A percentile compares a stretch with the other conserved stretches of the same genome.
Conservation (phyloP, 1,140 invertebrate species). For the Zaprionus inermis region DNA sequence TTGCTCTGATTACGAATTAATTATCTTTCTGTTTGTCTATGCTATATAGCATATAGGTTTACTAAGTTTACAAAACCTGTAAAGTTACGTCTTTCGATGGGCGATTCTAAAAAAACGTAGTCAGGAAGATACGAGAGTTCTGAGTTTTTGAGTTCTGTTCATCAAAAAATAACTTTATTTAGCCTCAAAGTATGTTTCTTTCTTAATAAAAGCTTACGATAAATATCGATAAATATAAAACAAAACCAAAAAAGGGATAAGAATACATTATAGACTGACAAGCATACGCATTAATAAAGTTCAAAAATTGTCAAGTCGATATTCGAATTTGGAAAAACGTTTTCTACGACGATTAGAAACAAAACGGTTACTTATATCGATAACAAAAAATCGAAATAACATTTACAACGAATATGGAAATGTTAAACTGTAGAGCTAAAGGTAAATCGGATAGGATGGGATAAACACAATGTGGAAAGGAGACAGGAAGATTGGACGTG, state of each 20-base stretch:
- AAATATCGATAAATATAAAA: background rate
- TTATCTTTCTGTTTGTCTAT: background rate
- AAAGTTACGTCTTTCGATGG: too few species aligned
- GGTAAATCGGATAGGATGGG: background rate
- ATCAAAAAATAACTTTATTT: too few species aligned
- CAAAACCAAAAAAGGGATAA: background rate
- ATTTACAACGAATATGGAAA: background rate
- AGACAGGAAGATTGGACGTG: background rate
- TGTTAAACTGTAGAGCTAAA: background rate
- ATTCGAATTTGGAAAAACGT: constrained; percentile 1
- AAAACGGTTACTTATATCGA: background rate
- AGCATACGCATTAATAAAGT: constrained; percentile 3
- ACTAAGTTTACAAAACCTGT: too few species aligned
- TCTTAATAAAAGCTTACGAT: background rate
- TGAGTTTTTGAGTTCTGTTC: too few species aligned
- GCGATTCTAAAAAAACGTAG: too few species aligned
- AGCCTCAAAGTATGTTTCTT: background rate
- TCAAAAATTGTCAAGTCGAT: background rate
- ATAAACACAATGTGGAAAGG: background rate
- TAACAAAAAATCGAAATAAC: constrained; percentile 4
- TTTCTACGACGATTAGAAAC: background rate
- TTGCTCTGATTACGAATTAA: background rate
- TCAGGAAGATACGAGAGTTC: too few species aligned
- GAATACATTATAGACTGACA: constrained; percentile 1
- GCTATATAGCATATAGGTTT: too few species aligned